Percentiles rank a stretch among this genome's conserved stretches.
phyloP scores from a whole-genome alignment of 2,797 vertebrate genomes.

The Balearica regulorum region DNA sequence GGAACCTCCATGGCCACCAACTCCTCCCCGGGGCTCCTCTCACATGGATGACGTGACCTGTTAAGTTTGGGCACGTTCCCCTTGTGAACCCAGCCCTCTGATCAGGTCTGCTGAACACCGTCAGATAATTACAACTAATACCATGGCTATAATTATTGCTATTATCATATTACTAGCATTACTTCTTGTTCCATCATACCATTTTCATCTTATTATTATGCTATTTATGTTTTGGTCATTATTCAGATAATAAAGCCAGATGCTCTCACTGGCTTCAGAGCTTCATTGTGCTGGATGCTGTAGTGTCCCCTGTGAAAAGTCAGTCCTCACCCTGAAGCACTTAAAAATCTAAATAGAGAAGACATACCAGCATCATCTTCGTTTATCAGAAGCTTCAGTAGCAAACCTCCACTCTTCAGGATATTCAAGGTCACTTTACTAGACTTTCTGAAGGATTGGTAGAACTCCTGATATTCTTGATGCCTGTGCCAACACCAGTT shows the following conservation, averaged over 20 bases:
- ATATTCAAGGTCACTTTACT: background rate
- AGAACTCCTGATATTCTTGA: background rate
- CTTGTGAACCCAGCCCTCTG: background rate
- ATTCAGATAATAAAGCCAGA: background rate
- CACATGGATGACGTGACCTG: background rate
- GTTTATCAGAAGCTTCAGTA: background rate
- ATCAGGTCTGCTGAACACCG: background rate
- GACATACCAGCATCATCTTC: background rate
- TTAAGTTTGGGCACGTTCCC: accelerated
- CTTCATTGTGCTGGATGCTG: background rate
- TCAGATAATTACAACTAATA: background rate
- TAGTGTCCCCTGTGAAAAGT: background rate
- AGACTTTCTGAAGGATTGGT: background rate
- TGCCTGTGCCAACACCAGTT: background rate
- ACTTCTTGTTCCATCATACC: background rate
- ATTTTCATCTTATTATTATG: background rate
- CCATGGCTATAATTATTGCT: background rate
- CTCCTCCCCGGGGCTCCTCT: background rate
- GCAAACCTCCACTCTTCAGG: background rate
- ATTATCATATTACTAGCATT: background rate
- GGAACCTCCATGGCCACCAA: background rate
- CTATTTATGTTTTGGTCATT: background rate
- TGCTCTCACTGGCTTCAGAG: conserved; percentile 17
- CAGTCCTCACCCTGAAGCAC: background rate
- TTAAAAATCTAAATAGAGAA: conserved; percentile 24